Conservation (phyloP, 2,888 invertebrate species). For the Mesochorus sp. region DNA sequence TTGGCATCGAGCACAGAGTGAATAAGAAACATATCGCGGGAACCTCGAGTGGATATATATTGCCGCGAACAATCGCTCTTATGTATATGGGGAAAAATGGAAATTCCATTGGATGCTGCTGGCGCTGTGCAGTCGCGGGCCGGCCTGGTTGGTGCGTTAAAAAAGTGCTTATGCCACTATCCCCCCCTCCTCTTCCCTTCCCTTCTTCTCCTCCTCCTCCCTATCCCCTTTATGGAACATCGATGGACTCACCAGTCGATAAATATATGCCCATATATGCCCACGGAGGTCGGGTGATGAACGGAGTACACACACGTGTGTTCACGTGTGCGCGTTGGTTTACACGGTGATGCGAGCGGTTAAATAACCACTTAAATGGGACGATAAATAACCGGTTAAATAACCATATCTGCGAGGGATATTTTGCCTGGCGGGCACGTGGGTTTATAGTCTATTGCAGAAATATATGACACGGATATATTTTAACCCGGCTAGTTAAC, state of each 20-base stretch:
- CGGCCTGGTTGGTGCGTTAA: slow-evolving; percentile 5
- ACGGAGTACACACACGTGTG: not conserved
- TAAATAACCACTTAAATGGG: not conserved
- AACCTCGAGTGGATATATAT: slow-evolving; percentile 5
- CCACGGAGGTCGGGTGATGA: slow-evolving; percentile 24
- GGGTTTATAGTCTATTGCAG: not conserved
- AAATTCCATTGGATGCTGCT: slow-evolving; percentile 28
- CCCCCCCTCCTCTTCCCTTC: no score
- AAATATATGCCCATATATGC: slow-evolving; percentile 2
- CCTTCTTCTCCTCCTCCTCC: no score
- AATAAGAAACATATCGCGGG: not conserved
- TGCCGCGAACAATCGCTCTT: slow-evolving; percentile 34
- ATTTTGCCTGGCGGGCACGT: not conserved
- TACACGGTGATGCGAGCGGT: not conserved
- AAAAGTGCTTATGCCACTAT: slow-evolving; percentile 26
- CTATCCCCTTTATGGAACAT: no score
- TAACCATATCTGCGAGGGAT: no score
- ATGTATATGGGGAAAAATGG: slow-evolving; percentile 46
- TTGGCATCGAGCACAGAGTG: slow-evolving; percentile 16
- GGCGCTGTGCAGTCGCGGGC: not conserved
- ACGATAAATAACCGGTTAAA: not conserved
- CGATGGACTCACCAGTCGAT: slow-evolving; percentile 1
- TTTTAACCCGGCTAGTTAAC: no score
- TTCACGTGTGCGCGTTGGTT: not conserved
- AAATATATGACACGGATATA: not conserved